Base-by-base conservation (phyloP, 1,140 invertebrate species). In the Stegodyphus mimosarum region DNA sequence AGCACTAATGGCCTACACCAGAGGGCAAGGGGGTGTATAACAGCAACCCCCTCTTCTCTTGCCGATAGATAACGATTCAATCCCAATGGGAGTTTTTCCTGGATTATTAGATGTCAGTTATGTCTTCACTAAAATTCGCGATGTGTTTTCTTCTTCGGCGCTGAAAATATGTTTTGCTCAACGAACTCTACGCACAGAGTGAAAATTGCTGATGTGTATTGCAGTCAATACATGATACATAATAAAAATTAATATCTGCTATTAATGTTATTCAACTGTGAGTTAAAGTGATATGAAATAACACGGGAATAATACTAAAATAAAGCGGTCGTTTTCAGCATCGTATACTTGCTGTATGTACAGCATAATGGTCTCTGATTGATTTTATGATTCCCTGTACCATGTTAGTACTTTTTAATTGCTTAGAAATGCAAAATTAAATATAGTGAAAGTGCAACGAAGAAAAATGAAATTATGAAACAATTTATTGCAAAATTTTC, bases 21-120 rank as follows among this genome's bases (percentile, higher is more conserved):
- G 13, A 51, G 66, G 76, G 76, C 48, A 7, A 50, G 15, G 7
- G 15, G 55, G 55, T 9, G 15, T 11, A 60, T 15, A 60, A 4
- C 9, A 60, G 55, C 15, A 6, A 18, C 18, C 52, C 66, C 67
- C 52, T n/a, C 33, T 71, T 79, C 53, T 79, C 15, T 60, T 15
- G 55, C 7, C 51, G 76, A 79, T 79, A 53, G 66, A 79, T 70
- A 79, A 79, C 76, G 63, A 60, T 13, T 69, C 48, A 79, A 18
- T 66, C 53, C 63, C 60, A 50, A 7, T 51, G 33, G 76, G 64
- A 55, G 69, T 72, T 50, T 50, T 15, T 50, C 49, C 18, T 15
- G 60, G n/a, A n/a, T 77, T 55, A 15, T 33, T 7, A 50, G n/a
- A 66, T 17, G 33, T 18, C n/a, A 9, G 49, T 77, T 66, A 77